Evolutionary conservation across 2,888 invertebrate species (phyloP).

Genomic region (Oscheius sp.): DNA sequence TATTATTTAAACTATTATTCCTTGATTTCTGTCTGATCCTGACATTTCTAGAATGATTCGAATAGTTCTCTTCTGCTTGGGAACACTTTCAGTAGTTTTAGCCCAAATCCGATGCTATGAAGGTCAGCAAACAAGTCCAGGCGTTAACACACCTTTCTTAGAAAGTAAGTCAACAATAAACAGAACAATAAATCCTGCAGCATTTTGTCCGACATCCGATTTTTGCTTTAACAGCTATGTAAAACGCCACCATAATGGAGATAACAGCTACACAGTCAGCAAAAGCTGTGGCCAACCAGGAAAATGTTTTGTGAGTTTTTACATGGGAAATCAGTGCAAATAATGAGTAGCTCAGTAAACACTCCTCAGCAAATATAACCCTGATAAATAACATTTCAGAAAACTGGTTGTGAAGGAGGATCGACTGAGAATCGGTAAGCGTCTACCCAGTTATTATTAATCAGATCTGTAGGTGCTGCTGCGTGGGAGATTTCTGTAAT

Average conservation of each 20-base stretch:
- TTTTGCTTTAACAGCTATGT: constrained; percentile 51
- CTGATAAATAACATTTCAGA: constrained; percentile 29
- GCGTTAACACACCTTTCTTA: not conserved
- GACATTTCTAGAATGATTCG: constrained; percentile 10
- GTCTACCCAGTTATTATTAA: no score
- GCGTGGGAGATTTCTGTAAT: constrained; percentile 53
- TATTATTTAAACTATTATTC: not conserved
- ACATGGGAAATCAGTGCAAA: not conserved
- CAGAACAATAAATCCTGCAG: constrained; percentile 24
- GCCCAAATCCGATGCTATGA: constrained; percentile 19
- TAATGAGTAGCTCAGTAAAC: not conserved
- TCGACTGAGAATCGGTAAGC: constrained; percentile 45
- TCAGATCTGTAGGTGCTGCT: no score
- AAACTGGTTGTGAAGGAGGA: constrained; percentile 48
- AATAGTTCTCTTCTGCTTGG: not conserved
- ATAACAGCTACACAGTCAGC: constrained; percentile 47
- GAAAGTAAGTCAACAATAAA: not conserved
- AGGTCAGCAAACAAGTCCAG: constrained; percentile 24
- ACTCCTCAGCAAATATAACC: not conserved
- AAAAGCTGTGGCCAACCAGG: constrained; percentile 51
- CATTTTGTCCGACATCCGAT: constrained; percentile 44
- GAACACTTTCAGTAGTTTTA: not conserved
- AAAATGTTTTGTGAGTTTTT: constrained; percentile 53
- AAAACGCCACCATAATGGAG: constrained; percentile 44
- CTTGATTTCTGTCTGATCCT: not conserved